Percentiles rank a stretch among this genome's conserved stretches.
Conservation (phyloP, 2,113 vertebrate genomes). For the Ochotona princeps region DNA sequence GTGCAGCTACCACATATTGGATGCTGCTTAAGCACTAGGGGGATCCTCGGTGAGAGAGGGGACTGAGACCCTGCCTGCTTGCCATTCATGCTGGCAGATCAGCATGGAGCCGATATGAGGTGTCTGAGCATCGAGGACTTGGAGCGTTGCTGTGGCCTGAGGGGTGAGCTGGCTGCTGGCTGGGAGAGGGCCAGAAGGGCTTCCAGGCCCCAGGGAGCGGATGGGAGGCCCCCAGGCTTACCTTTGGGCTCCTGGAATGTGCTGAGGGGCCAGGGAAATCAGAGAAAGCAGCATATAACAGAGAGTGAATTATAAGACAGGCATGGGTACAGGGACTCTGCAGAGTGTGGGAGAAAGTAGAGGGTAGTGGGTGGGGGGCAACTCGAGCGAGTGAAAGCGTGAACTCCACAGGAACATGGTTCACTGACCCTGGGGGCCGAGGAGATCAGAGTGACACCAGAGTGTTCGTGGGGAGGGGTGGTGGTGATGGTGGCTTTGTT, state of each 20-base stretch:
- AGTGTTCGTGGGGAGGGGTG: no score
- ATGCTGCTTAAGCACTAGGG: neutral
- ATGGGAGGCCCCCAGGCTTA: neutral
- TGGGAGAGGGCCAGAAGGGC: neutral
- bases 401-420: neutral
- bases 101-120: neutral
- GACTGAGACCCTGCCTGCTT: neutral
- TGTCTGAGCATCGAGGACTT: neutral
- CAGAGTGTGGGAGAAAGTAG: neutral
- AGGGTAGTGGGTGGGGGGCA: neutral
- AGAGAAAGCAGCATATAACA: neutral
- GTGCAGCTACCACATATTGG: neutral
- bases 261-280: neutral
- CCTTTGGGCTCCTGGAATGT: neutral
- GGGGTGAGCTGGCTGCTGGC: neutral
- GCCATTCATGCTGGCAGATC: neutral
- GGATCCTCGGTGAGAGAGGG: neutral
- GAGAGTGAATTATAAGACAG: neutral
- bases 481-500: neutral
- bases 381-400: neutral
- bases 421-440: neutral
- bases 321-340: neutral
- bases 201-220: fast-evolving
- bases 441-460: neutral
- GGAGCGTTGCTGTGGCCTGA: neutral